Evolutionary conservation across 1,140 invertebrate genomes (phyloP), one percentile per base, ranked within the genome.

Genomic region (Hydropsyche tenuis): DNA sequence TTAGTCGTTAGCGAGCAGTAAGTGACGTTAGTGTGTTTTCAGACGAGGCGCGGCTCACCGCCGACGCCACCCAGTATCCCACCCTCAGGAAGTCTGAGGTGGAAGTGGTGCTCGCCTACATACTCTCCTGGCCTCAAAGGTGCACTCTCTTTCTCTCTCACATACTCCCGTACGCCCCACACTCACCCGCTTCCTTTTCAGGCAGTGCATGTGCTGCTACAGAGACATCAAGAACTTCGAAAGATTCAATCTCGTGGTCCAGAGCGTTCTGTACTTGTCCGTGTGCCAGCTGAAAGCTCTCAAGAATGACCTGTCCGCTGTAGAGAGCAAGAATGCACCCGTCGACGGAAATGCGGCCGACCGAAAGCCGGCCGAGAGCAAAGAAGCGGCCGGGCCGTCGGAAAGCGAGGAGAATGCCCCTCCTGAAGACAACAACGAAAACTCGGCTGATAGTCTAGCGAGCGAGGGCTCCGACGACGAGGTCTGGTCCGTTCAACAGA

Each of bases 201-300:
- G 93, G 79, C 94, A 96, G 85, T 97, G 95, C 81, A 94, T 95
- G 90, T 96, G 94, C 83, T 94, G 93, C 84, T 96, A 94, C 83
- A 89, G 94, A 75, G 94, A 96, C 84, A 88, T 89, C 68, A 95
- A 95, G 82, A 96, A 96, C 81, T 94, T 95, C 85, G 94, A 96
- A 82, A 87, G 93, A 77, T 94, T 96, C 79, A 94, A 94, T 82
- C 87, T 93, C 79, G 85, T 96, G 66, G 92, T 94, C 51, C 94
- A 96, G 80, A 92, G 92, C 68, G 88, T 96, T 73, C 89, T 96
- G 60, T 88, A 89, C 74, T 85, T 91, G 66, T 88, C 90, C 45
- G 88, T 93, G 22, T 90, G 89, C 80, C 90, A 93, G 80, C 83
- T 93, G n/a, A 91, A 92, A 82, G 85, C 87, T 77, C 87, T 93